A percentile compares a stretch with the other conserved stretches of the same genome.
These are phyloP conservation scores for Drosophila tristis DNA, from an alignment of 1,140 invertebrate species.

Conservation along the genomic window DNA sequence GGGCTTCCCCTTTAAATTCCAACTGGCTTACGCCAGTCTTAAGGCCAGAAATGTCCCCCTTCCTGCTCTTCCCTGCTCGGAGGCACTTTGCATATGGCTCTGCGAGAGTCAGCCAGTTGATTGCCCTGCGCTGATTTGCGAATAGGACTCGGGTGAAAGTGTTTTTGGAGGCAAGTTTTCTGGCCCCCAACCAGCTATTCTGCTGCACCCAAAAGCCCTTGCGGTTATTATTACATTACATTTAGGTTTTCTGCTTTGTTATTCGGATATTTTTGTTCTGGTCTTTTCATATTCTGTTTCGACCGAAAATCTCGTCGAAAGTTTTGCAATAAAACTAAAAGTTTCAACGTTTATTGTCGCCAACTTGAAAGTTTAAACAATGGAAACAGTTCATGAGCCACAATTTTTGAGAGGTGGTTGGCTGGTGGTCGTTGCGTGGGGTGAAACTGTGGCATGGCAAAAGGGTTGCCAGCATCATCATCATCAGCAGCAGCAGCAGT, in stretches of 20 bases:
- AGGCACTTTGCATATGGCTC: conserved; percentile 42
- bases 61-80: neutral
- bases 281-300: conserved; percentile 59
- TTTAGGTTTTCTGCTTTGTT: conserved; percentile 25
- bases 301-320: conserved; percentile 77
- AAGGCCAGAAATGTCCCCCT: too few relatives aligned
- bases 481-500: conserved; percentile 24
- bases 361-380: conserved; percentile 82
- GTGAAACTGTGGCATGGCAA: conserved; percentile 45
- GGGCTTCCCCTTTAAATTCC: conserved; percentile 57
- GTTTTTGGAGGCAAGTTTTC: conserved; percentile 40
- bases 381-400: conserved; percentile 79
- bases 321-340: conserved; percentile 82
- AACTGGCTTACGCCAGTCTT: conserved; percentile 6
- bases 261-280: conserved; percentile 12
- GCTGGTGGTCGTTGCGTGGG: conserved; percentile 10
- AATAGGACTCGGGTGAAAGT: conserved; percentile 55
- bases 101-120: conserved; percentile 16
- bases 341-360: conserved; percentile 81
- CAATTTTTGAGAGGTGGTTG: conserved; percentile 52
- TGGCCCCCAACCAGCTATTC: conserved; percentile 14
- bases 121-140: conserved; percentile 54
- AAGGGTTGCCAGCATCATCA: conserved; percentile 44
- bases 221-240: conserved; percentile 79
- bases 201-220: conserved; percentile 47